These are phyloP conservation scores for Lasioglossum calceatum DNA, from an alignment of 2,888 invertebrate genomes.

Conservation along the genomic window DNA sequence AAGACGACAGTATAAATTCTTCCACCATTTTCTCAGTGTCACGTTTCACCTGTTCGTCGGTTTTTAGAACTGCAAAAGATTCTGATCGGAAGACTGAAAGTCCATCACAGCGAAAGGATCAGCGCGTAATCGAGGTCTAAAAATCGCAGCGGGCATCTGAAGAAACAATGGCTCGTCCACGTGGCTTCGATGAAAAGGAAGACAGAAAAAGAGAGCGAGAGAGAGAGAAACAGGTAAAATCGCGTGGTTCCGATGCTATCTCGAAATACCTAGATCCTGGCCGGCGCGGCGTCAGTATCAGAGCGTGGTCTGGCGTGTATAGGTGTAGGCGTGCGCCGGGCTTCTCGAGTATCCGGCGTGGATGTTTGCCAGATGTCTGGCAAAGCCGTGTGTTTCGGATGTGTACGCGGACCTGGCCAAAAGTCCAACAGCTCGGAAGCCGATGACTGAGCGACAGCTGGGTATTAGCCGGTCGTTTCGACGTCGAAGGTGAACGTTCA, in stretches of 20 bases:
- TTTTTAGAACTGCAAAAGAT: background rate
- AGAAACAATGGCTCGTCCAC: too few relatives aligned
- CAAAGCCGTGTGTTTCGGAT: constrained; percentile 68
- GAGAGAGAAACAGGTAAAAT: constrained; percentile 44
- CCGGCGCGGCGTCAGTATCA: constrained; percentile 30
- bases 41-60: background rate
- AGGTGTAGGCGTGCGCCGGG: constrained; percentile 58
- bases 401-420: constrained; percentile 54
- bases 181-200: constrained; percentile 9
- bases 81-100: background rate
- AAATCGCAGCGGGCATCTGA: too few relatives aligned
- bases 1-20: background rate
- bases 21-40: background rate
- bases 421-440: constrained; percentile 58
- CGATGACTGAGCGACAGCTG: constrained; percentile 71
- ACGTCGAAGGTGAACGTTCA: constrained; percentile 36
- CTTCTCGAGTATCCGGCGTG: constrained; percentile 72
- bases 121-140: background rate
- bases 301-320: constrained; percentile 46
- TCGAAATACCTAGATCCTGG: constrained; percentile 69
- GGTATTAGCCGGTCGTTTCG: constrained; percentile 59
- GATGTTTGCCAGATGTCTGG: constrained; percentile 78
- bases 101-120: background rate
- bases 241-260: constrained; percentile 54
- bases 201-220: background rate